Evolutionary conservation across 2,888 invertebrate genomes (phyloP).

Genomic region (Cephus pulcher): DNA sequence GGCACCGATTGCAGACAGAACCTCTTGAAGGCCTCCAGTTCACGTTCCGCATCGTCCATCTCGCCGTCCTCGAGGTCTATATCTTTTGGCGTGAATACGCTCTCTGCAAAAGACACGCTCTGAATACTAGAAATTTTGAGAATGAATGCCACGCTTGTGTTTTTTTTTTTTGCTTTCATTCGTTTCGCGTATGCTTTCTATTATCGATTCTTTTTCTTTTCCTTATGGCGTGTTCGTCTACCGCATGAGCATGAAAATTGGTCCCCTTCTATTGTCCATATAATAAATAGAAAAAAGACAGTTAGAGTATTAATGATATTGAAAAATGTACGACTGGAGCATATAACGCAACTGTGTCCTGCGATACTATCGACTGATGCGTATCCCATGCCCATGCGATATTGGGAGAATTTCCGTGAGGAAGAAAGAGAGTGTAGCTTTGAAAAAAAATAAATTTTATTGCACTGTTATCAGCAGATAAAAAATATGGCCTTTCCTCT

Average conservation of each 20-base stretch:
- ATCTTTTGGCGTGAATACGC: conserved; percentile 85
- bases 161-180: neutral
- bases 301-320: neutral
- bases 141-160: neutral
- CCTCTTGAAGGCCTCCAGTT: conserved; percentile 88
- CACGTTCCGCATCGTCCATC: conserved; percentile 83
- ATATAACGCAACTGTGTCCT: neutral
- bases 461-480: conserved; percentile 38
- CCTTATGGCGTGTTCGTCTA: neutral
- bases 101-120: conserved; percentile 67
- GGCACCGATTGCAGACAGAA: conserved; percentile 88
- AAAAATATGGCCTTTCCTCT: conserved; percentile 40
- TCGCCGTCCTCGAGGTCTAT: conserved; percentile 81
- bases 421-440: conserved; percentile 43
- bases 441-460: conserved; percentile 39
- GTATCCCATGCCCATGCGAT: conserved; percentile 5
- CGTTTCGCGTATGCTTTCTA: conserved; percentile 5
- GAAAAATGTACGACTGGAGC: neutral
- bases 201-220: conserved; percentile 8
- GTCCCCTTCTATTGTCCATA: neutral
- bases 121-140: conserved; percentile 50
- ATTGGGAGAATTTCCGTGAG: conserved; percentile 34
- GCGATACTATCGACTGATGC: neutral
- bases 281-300: neutral
- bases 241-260: conserved; percentile 1